Percentiles rank a stretch among this genome's conserved stretches.
Conservation (phyloP, 2,113 vertebrate genomes). For the Toxotes chatareus region DNA sequence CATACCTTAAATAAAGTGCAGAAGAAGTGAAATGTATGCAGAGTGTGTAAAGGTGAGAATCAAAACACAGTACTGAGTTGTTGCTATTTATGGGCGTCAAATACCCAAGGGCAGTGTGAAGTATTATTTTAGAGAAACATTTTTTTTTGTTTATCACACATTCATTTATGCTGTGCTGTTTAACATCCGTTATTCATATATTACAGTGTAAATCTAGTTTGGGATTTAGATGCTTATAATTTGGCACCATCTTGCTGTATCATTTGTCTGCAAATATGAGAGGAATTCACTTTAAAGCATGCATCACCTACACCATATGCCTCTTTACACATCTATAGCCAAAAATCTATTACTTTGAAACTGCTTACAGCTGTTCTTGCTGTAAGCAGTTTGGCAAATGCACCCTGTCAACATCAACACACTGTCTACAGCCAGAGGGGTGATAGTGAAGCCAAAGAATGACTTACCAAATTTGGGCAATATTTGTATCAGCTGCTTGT, state of each 20-base stretch:
- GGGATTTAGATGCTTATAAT: slow-evolving; percentile 19
- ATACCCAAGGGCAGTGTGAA: not conserved
- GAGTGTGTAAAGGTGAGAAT: not conserved
- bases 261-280: slow-evolving; percentile 28
- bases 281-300: slow-evolving; percentile 53
- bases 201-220: slow-evolving; percentile 11
- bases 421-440: slow-evolving; percentile 38
- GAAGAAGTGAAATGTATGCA: not conserved
- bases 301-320: slow-evolving; percentile 57
- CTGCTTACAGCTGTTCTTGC: slow-evolving; percentile 69
- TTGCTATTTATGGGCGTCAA: not conserved
- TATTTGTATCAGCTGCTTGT: slow-evolving; percentile 43
- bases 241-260: slow-evolving; percentile 4
- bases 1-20: not conserved
- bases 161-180: not conserved
- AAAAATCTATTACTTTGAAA: slow-evolving; percentile 60
- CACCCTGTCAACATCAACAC: slow-evolving; percentile 60
- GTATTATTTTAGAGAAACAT: not conserved
- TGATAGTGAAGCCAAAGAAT: slow-evolving; percentile 43
- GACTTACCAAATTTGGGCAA: slow-evolving; percentile 35
- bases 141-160: not conserved
- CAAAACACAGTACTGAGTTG: not conserved
- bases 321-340: slow-evolving; percentile 39
- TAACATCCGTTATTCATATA: slow-evolving; percentile 5
- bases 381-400: slow-evolving; percentile 67